Percentiles rank a stretch among this genome's conserved stretches.
Conservation (phyloP, 1,140 invertebrate genomes). For the Papilio polytes region DNA sequence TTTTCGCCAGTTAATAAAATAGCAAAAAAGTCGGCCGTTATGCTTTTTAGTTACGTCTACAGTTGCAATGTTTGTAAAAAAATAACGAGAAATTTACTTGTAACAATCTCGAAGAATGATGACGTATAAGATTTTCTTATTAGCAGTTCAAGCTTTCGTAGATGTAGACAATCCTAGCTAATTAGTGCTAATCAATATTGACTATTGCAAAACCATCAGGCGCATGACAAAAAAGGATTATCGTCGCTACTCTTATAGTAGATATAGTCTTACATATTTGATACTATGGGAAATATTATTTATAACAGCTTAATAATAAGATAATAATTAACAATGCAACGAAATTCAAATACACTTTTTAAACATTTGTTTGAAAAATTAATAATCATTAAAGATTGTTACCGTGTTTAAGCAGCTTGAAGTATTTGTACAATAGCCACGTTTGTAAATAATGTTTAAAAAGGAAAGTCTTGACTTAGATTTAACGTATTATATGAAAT, state of each 20-base stretch:
- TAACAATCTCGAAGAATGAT: background rate
- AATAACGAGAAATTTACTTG: background rate
- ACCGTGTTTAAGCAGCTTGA: background rate
- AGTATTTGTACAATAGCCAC: background rate
- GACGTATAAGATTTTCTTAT: background rate
- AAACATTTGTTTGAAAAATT: background rate
- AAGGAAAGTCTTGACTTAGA: background rate
- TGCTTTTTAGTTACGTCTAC: conserved; percentile 2
- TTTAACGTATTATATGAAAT: background rate
- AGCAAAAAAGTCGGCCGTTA: conserved; percentile 12
- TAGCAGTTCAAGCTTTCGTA: background rate
- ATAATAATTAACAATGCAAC: background rate
- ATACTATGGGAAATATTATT: too few species aligned
- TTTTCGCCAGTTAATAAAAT: conserved; percentile 12
- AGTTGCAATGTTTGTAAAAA: background rate
- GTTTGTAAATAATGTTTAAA: conserved; percentile 10
- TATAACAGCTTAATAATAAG: too few species aligned
- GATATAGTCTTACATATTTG: background rate
- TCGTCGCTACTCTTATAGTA: too few species aligned
- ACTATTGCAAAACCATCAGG: background rate
- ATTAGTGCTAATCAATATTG: background rate
- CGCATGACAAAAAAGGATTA: background rate
- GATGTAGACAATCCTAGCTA: background rate
- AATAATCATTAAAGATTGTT: background rate
- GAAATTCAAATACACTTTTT: background rate